Base-by-base conservation (phyloP, 2,797 vertebrate genomes). In the Alca torda region DNA sequence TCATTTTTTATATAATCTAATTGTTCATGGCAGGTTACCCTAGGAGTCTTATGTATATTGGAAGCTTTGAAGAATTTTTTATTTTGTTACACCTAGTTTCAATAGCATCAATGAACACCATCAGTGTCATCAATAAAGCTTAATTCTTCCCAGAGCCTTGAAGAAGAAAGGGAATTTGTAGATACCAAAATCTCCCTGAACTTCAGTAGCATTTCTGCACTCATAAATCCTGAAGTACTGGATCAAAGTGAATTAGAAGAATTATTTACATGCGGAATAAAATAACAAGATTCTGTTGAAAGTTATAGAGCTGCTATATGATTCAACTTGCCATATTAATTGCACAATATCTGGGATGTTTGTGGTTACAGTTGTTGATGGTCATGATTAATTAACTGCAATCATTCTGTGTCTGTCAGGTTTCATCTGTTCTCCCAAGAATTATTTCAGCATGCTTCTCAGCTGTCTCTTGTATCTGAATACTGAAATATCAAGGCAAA, bases 251-350 rank as follows among this genome's bases (percentile, higher is more conserved):
- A 92, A 72, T 51, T 50, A 54, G 31, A 75, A 85, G 35, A 89
- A 94, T 86, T 65, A 72, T 64, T 91, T 94, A 84, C 45, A 61
- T 31, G 17, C 4, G 88, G 33, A 91, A 78, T 50, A 77, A 93
- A 88, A 81, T 72, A 81, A 70, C 18, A 50, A 73, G 18, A 65
- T 75, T 75, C 46, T 51, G 9, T 51, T 78, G 50, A 73, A 87
- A 87, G 84, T 41, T 51, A 54, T 16, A 48, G 43, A 84, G 24
- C 7, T 86, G 19, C 9, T 69, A 30, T 73, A 79, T 30, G 54
- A 78, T 89, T 79, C 74, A 82, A 18, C 19, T 43, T 91, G 50
- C 39, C 37, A 79, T 59, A 35, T 59, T 92, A 93, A 84, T 53
- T 56, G 33, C 17, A 50, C 0, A 6, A 26, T 93, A 63, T 76